Percentiles rank a stretch among this genome's conserved stretches.
These are phyloP conservation scores for Apistogramma diplotaenia DNA, from an alignment of 2,113 vertebrate species.

Conservation along the genomic window DNA sequence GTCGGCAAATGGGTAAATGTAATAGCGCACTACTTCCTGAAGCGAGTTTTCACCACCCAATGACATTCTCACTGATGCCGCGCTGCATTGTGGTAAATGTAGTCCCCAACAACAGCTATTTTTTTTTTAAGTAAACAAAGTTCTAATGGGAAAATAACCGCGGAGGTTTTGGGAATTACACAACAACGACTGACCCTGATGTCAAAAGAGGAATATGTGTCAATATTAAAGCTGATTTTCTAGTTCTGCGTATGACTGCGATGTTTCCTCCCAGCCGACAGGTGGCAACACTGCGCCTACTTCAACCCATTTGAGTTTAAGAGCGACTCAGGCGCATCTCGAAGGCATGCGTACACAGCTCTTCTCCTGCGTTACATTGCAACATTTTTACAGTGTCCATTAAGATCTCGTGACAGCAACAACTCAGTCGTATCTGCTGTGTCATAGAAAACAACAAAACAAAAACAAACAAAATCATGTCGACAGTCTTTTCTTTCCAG, in stretches of 20 bases:
- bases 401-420: not conserved
- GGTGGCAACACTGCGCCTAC: slow-evolving; percentile 21
- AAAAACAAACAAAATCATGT: slow-evolving; percentile 42
- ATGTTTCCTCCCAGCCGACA: slow-evolving; percentile 41
- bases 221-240: not conserved
- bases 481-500: slow-evolving; percentile 72
- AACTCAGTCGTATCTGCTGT: not conserved
- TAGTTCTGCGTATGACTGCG: not conserved
- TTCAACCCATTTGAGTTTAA: not conserved
- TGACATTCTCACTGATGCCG: slow-evolving; percentile 15
- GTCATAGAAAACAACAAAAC: not conserved
- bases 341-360: not conserved
- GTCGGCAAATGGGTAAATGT: slow-evolving; percentile 57
- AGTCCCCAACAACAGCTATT: not conserved
- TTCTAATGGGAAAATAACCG: not conserved
- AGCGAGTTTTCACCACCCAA: slow-evolving; percentile 46
- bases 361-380: not conserved
- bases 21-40: slow-evolving; percentile 59
- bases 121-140: not conserved
- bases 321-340: not conserved
- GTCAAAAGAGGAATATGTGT: not conserved
- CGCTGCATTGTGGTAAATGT: slow-evolving; percentile 54
- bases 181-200: rapidly evolving
- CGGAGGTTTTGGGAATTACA: not conserved
- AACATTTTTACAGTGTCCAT: not conserved